Percentiles rank a stretch among this genome's conserved stretches.
phyloP scores from a whole-genome alignment of 2,888 invertebrate species.

The Sipha maydis region DNA sequence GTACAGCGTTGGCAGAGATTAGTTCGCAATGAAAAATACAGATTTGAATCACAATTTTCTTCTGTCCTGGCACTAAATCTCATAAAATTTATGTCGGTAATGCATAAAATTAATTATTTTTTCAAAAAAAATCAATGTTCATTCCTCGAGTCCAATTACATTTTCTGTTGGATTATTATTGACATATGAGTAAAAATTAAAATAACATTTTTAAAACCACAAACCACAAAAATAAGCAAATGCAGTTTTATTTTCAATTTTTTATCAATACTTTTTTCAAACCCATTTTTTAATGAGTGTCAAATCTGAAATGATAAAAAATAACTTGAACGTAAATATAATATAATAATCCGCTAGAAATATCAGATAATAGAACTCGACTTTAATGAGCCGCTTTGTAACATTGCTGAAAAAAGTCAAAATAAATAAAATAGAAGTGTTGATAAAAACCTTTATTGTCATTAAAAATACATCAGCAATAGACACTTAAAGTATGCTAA shows the following conservation, averaged over 20 bases:
- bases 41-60: conserved; percentile 9
- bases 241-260: not conserved
- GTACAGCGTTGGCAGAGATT: not conserved
- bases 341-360: not conserved
- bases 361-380: not conserved
- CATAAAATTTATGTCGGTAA: not conserved
- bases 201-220: not conserved
- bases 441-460: conserved; percentile 41
- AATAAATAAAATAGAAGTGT: conserved; percentile 2
- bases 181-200: not conserved
- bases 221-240: not conserved
- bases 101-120: not conserved
- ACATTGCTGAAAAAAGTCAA: not conserved
- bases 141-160: not conserved
- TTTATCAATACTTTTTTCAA: not conserved
- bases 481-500: conserved; percentile 3
- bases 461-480: conserved; percentile 47
- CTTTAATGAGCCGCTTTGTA: conserved; percentile 12
- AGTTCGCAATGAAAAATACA: not conserved
- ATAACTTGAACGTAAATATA: not conserved
- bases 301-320: conserved; percentile 1
- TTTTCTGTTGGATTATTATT: conserved; percentile 8
- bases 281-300: not conserved
- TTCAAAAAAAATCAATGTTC: not conserved
- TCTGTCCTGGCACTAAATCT: not conserved